These are phyloP conservation scores for Brenthis ino DNA, from an alignment of 2,888 invertebrate genomes.

Conservation along the genomic window DNA sequence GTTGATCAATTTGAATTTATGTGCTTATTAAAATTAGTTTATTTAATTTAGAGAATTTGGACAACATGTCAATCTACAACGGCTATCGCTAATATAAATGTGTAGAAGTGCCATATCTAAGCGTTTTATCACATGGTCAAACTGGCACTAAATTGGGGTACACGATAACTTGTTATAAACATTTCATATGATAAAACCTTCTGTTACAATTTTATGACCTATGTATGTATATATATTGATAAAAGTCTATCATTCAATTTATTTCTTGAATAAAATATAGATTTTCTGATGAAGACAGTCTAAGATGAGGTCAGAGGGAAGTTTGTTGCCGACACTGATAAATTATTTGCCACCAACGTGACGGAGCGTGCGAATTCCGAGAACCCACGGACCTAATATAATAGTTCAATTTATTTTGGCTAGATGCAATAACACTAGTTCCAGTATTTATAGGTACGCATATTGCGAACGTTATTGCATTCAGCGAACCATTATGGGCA, in stretches of 20 bases:
- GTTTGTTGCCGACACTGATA: constrained; percentile 35
- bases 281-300: constrained; percentile 24
- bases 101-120: no score
- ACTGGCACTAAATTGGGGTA: no score
- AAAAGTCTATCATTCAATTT: neutral
- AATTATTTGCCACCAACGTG: constrained; percentile 30
- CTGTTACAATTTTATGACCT: no score
- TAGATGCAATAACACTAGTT: constrained; percentile 27
- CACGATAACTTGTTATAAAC: no score
- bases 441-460: constrained; percentile 28
- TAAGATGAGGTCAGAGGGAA: constrained; percentile 26
- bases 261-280: constrained; percentile 20
- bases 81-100: no score
- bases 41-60: no score
- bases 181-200: no score
- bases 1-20: no score
- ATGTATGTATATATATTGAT: no score
- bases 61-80: no score
- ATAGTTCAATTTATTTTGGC: constrained; percentile 27
- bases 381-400: constrained; percentile 24
- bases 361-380: constrained; percentile 23
- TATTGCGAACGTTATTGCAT: constrained; percentile 25
- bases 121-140: no score
- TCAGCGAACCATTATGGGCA: constrained; percentile 24
- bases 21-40: no score